A percentile compares a stretch with the other conserved stretches of the same genome.
Conservation (phyloP, 2,113 vertebrate genomes). For the Etheostoma spectabile region DNA sequence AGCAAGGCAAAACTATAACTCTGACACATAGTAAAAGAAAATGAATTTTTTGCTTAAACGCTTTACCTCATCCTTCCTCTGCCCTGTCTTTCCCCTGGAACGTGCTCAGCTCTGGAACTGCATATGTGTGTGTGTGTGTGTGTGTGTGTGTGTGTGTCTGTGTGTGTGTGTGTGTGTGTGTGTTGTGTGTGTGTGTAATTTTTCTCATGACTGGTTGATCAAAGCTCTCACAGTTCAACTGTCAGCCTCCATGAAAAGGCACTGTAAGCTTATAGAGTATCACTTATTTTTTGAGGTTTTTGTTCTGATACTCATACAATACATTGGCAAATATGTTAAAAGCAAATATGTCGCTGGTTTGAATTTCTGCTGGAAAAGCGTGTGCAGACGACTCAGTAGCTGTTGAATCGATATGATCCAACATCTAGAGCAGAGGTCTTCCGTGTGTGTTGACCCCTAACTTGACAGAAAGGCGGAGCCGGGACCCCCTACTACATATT, state of each 20-base stretch:
- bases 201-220: too few relatives aligned
- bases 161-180: conserved; percentile 3
- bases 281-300: too few relatives aligned
- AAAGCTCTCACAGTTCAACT: too few relatives aligned
- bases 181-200: neutral
- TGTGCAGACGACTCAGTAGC: conserved; percentile 1
- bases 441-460: too few relatives aligned
- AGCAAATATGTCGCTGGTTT: conserved; percentile 24
- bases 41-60: neutral
- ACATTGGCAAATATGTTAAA: too few relatives aligned
- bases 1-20: neutral
- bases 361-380: conserved; percentile 11
- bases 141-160: neutral
- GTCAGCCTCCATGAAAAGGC: too few relatives aligned
- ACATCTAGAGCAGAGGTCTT: too few relatives aligned
- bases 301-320: too few relatives aligned
- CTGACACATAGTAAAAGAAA: neutral
- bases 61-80: conserved; percentile 5
- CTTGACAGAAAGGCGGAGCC: too few relatives aligned
- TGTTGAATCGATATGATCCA: too few relatives aligned
- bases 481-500: too few relatives aligned
- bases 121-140: conserved; percentile 6
- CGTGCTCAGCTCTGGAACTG: neutral
- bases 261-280: too few relatives aligned
- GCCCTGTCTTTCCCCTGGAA: neutral